phyloP scores from a whole-genome alignment of 2,888 invertebrate genomes.

The Xanthia icteritia region DNA sequence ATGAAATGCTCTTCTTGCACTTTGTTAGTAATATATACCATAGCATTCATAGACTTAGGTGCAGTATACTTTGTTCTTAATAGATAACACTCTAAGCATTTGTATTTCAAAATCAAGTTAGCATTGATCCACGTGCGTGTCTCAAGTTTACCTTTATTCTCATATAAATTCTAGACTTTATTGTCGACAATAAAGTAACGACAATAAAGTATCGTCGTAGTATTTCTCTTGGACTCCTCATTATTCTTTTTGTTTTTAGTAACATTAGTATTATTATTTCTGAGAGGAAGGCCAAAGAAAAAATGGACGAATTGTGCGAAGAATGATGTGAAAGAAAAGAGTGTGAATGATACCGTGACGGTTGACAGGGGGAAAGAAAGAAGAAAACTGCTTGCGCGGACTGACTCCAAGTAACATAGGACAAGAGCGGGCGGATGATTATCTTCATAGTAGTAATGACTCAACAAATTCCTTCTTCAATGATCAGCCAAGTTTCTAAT shows the following conservation, averaged over 20 bases:
- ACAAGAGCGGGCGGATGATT: too few relatives aligned
- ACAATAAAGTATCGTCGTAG: too few relatives aligned
- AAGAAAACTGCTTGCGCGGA: background rate
- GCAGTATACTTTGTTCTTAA: slow-evolving; percentile 1
- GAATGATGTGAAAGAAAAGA: background rate
- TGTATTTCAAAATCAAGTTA: slow-evolving; percentile 42
- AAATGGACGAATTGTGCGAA: background rate
- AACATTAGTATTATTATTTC: slow-evolving; percentile 5
- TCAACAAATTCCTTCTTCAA: background rate
- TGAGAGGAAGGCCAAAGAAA: background rate
- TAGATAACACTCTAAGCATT: background rate
- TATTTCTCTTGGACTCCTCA: background rate
- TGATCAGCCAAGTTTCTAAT: slow-evolving; percentile 1
- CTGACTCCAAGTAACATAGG: background rate
- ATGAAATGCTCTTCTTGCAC: background rate
- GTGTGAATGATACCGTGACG: background rate
- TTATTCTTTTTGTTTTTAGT: background rate
- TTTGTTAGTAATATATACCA: background rate
- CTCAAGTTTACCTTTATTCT: slow-evolving; percentile 9
- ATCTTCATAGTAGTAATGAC: background rate
- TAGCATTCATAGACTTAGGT: background rate
- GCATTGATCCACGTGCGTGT: slow-evolving; percentile 38
- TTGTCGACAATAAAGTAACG: too few relatives aligned
- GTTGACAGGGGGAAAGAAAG: too few relatives aligned
- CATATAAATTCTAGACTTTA: slow-evolving; percentile 18